Base-by-base conservation (phyloP, 1,140 invertebrate genomes). In the Tribolium castaneum region DNA sequence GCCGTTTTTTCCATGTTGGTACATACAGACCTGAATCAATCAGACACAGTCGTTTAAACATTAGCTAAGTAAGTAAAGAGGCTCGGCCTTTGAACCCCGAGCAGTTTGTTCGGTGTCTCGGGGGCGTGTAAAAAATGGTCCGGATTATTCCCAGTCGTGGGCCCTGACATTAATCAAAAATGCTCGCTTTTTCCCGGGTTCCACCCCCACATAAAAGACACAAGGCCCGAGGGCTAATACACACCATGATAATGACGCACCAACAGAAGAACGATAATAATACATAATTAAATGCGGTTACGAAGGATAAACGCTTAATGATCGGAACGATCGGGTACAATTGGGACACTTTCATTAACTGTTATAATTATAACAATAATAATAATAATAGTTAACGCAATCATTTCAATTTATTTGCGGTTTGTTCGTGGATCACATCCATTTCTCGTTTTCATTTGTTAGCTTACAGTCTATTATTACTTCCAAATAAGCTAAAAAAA, bases 61-160 rank as follows among this genome's bases (percentile, higher is more conserved):
- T 66, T 30, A 35, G 30, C 59, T 66, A 78, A 78, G 78, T 80
- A 79, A 81, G 66, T 73, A 77, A 79, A 77, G 80, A 77, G 77
- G 75, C 79, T 81, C 70, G 80, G 76, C 80, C 80, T 81, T 77
- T 79, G 75, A 75, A 70, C 80, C 75, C 16, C 13, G 66, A 77
- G 80, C 76, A 81, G 80, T 81, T 81, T 81, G 80, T 81, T 79
- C 66, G 72, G 45, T 72, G 80, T 79, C 80, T 75, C 50, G n/a
- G 9, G 34, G 70, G 78, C 35, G 5, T 34, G 77, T 78, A 80
- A 80, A 80, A 80, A 80, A 80, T 80, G 77, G 76, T 77, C 76
- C 34, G 59, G 77, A 80, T 80, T 80, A 78, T 78, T 74, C 79
- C 78, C 78, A 54, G 66, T 35, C 45, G 78, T 45, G 74, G 13